These are phyloP conservation scores for Apaloderma vittatum DNA, from an alignment of 2,113 vertebrate species.

Conservation along the genomic window DNA sequence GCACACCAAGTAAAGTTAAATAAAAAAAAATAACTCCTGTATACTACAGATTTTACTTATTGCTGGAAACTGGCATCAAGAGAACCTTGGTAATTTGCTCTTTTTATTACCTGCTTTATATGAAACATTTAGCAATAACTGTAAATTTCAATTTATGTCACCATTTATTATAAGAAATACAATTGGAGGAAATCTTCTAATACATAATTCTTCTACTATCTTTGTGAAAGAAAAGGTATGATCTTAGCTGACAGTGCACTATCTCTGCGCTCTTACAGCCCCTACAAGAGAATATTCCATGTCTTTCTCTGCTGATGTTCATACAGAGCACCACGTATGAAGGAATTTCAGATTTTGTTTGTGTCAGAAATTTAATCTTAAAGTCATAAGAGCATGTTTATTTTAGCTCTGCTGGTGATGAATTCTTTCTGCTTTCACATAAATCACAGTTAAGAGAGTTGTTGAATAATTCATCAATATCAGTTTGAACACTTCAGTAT, in stretches of 20 bases:
- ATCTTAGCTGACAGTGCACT: constrained; percentile 32
- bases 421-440: constrained; percentile 72
- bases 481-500: constrained; percentile 53
- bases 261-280: background rate
- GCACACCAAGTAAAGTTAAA: constrained; percentile 34
- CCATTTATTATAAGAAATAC: background rate
- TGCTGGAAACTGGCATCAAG: constrained; percentile 40
- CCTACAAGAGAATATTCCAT: constrained; percentile 40
- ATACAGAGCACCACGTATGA: constrained; percentile 14
- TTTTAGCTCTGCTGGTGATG: constrained; percentile 73
- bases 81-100: background rate
- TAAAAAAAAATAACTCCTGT: constrained; percentile 34
- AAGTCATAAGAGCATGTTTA: constrained; percentile 70
- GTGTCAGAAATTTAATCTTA: constrained; percentile 75
- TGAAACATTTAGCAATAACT: constrained; percentile 41
- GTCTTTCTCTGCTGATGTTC: constrained; percentile 59
- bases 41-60: background rate
- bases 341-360: constrained; percentile 74
- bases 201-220: background rate
- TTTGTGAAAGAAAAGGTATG: constrained; percentile 44
- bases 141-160: constrained; percentile 34
- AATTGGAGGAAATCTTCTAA: background rate
- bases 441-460: constrained; percentile 71
- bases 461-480: constrained; percentile 66
- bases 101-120: constrained; percentile 40